phyloP scores from a whole-genome alignment of 1,140 invertebrate genomes.

The Carcinoscorpius rotundicauda region DNA sequence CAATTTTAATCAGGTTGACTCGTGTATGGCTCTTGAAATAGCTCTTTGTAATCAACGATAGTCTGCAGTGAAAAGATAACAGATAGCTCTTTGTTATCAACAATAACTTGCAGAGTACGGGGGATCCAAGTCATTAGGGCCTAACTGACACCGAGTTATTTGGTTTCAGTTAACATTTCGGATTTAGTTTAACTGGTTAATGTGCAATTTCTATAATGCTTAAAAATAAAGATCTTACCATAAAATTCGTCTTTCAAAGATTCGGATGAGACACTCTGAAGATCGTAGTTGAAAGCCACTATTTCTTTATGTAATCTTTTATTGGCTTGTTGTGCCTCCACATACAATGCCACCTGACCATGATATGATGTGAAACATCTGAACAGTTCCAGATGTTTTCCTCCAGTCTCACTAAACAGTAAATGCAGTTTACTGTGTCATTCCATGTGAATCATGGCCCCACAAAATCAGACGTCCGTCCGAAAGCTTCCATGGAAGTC shows the following conservation, averaged over 20 bases:
- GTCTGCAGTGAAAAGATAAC: too few relatives aligned
- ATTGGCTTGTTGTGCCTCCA: conserved; percentile 44
- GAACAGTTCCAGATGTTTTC: conserved; percentile 34
- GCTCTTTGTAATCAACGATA: too few relatives aligned
- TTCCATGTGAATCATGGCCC: conserved; percentile 56
- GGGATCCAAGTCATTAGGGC: too few relatives aligned
- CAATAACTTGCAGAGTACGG: too few relatives aligned
- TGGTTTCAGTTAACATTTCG: too few relatives aligned
- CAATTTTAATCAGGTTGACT: too few relatives aligned
- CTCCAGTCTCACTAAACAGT: conserved; percentile 48
- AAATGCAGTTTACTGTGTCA: conserved; percentile 46
- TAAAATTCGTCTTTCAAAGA: conserved; percentile 42
- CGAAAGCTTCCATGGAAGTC: conserved; percentile 57
- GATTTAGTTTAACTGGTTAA: too few relatives aligned
- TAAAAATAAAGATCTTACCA: too few relatives aligned
- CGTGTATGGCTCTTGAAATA: too few relatives aligned
- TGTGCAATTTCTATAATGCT: too few relatives aligned
- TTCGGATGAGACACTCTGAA: conserved; percentile 41
- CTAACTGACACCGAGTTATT: too few relatives aligned
- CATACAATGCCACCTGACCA: conserved; percentile 54
- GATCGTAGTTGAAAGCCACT: conserved; percentile 52
- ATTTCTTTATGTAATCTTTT: conserved; percentile 37
- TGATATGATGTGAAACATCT: conserved; percentile 51
- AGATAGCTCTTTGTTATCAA: too few relatives aligned
- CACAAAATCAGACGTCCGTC: conserved; percentile 30